phyloP scores from a whole-genome alignment of 2,113 vertebrate species.

The Sander vitreus region DNA sequence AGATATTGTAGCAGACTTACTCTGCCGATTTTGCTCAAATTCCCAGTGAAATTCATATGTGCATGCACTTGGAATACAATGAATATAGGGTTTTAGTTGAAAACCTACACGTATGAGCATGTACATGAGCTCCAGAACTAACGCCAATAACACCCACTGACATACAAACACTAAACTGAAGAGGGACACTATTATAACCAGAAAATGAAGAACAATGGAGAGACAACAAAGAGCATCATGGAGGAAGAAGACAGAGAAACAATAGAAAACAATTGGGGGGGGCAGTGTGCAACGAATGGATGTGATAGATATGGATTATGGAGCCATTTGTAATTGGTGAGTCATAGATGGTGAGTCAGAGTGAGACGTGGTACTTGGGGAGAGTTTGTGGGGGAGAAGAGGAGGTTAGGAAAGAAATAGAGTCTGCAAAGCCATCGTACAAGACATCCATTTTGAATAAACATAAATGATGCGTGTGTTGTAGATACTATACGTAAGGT shows the following conservation, averaged over 20 bases:
- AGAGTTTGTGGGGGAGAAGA: not conserved
- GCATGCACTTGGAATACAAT: not conserved
- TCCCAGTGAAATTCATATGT: conserved; percentile 1
- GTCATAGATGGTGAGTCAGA: conserved; percentile 43
- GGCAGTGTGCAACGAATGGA: conserved; percentile 35
- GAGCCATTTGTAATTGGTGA: conserved; percentile 47
- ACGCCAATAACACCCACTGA: not conserved
- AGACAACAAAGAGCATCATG: conserved; percentile 1
- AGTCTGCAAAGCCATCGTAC: not conserved
- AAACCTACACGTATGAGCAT: not conserved
- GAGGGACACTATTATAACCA: not conserved
- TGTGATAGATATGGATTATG: conserved; percentile 41
- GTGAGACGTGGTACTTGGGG: not conserved
- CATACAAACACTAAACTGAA: not conserved
- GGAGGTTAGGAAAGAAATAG: not conserved
- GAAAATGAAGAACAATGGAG: not conserved
- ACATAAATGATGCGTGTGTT: not conserved
- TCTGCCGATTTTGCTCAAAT: conserved; percentile 21
- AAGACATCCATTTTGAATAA: not conserved
- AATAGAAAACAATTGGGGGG: conserved; percentile 20
- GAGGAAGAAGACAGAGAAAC: conserved; percentile 22
- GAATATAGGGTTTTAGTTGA: not conserved
- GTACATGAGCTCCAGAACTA: not conserved
- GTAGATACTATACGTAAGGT: too few species aligned
- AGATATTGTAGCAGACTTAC: conserved; percentile 11